phyloP scores from a whole-genome alignment of 2,888 invertebrate species.

The Cheilosia variabilis region DNA sequence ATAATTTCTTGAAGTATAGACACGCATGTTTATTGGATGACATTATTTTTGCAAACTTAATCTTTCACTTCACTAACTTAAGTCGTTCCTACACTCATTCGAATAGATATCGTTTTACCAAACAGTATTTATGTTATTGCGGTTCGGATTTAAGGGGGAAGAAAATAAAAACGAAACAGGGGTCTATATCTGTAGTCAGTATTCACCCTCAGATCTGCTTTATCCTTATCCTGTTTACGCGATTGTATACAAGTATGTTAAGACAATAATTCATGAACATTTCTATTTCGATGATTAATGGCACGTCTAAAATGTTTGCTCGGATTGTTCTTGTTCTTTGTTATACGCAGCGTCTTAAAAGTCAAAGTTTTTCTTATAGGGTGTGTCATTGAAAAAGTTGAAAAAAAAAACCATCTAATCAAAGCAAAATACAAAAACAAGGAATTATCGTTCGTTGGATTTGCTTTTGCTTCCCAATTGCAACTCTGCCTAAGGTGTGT shows the following conservation, averaged over 20 bases:
- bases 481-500: too few species aligned
- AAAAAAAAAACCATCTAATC: too few species aligned
- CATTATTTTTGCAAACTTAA: conserved; percentile 47
- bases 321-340: background rate
- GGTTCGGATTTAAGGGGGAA: conserved; percentile 55
- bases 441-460: too few species aligned
- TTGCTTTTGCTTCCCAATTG: too few species aligned
- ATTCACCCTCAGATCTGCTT: conserved; percentile 54
- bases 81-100: conserved; percentile 47
- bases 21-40: conserved; percentile 24
- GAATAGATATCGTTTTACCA: conserved; percentile 65
- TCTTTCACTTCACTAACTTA: conserved; percentile 72
- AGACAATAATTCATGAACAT: conserved; percentile 63
- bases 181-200: conserved; percentile 12
- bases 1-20: background rate
- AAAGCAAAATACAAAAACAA: too few species aligned
- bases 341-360: background rate
- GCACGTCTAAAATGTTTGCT: conserved; percentile 32
- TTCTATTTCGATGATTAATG: conserved; percentile 63
- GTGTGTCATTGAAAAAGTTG: background rate
- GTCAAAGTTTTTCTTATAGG: background rate
- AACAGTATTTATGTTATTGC: conserved; percentile 71
- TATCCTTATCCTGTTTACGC: conserved; percentile 56
- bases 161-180: conserved; percentile 17
- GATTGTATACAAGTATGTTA: conserved; percentile 54